Conservation (phyloP, 2,888 invertebrate species). For the Argynnis bischoffii region DNA sequence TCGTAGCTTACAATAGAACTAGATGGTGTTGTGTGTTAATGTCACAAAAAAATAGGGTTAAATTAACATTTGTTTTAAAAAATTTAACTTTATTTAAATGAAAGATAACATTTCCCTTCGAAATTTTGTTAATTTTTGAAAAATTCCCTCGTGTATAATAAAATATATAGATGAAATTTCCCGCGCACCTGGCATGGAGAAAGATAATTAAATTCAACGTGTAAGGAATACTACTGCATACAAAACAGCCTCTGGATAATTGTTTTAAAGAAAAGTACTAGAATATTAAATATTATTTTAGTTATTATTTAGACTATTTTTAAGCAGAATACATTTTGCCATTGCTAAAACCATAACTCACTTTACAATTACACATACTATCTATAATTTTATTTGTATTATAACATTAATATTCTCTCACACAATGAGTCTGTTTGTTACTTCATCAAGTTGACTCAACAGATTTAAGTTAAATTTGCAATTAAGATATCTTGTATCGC, state of each 20-base stretch:
- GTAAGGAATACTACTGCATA: conserved; percentile 40
- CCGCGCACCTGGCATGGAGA: conserved; percentile 36
- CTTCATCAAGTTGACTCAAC: too few species aligned
- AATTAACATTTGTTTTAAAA: background rate
- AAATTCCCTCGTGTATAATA: conserved; percentile 24
- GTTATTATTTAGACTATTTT: background rate
- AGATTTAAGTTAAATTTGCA: too few species aligned
- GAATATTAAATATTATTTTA: background rate
- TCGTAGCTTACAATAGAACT: too few species aligned
- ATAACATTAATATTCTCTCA: background rate
- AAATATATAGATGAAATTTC: conserved; percentile 39
- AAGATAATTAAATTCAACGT: conserved; percentile 42
- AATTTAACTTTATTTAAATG: background rate
- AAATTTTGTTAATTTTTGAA: conserved; percentile 7
- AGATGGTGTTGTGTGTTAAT: too few species aligned
- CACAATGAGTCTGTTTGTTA: background rate
- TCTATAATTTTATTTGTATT: background rate
- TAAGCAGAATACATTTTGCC: too few species aligned
- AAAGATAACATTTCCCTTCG: background rate
- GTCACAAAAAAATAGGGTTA: background rate
- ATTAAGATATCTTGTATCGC: too few species aligned
- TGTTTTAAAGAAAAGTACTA: conserved; percentile 12
- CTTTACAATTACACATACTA: too few species aligned
- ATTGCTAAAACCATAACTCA: background rate
- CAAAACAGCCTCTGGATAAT: conserved; percentile 28